Conservation (phyloP, 1,140 invertebrate genomes). For the Drosophila burlai region DNA sequence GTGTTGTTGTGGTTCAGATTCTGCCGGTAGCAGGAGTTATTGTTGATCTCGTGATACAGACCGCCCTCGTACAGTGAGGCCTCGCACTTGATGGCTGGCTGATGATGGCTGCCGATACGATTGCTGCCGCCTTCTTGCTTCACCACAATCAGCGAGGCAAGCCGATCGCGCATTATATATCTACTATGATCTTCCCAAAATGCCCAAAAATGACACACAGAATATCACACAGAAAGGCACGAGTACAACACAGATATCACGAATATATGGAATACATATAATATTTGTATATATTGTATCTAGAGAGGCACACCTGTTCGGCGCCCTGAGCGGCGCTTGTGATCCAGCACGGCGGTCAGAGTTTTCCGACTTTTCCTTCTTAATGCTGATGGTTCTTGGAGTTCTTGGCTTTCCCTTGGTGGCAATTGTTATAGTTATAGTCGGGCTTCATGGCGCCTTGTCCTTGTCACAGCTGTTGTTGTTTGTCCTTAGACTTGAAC, state of each 20-base stretch:
- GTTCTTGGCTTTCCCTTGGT: conserved; percentile 14
- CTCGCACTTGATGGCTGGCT: conserved; percentile 65
- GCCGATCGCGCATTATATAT: conserved; percentile 83
- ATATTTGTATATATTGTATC: conserved; percentile 3
- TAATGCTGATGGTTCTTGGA: conserved; percentile 15
- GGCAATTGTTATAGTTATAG: conserved; percentile 51
- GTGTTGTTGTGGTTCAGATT: conserved; percentile 46
- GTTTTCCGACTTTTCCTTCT: conserved; percentile 10
- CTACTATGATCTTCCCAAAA: conserved; percentile 12
- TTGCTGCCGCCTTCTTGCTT: conserved; percentile 77
- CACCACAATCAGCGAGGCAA: conserved; percentile 84
- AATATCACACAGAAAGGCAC: conserved; percentile 22
- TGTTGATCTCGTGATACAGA: conserved; percentile 71
- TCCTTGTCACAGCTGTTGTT: conserved; percentile 39
- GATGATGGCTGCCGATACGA: conserved; percentile 34
- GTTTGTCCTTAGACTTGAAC: conserved; percentile 78
- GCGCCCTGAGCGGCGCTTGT: conserved; percentile 55
- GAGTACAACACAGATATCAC: conserved; percentile 37
- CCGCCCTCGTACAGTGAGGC: conserved; percentile 53
- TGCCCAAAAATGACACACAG: conserved; percentile 28
- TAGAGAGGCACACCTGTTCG: conserved; percentile 70
- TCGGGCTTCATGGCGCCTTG: conserved; percentile 52
- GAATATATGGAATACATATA: neutral
- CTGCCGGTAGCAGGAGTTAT: conserved; percentile 72
- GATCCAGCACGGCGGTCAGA: conserved; percentile 68